Evolutionary conservation across 2,113 vertebrate genomes (phyloP).

Genomic region (Antigone vipio): DNA sequence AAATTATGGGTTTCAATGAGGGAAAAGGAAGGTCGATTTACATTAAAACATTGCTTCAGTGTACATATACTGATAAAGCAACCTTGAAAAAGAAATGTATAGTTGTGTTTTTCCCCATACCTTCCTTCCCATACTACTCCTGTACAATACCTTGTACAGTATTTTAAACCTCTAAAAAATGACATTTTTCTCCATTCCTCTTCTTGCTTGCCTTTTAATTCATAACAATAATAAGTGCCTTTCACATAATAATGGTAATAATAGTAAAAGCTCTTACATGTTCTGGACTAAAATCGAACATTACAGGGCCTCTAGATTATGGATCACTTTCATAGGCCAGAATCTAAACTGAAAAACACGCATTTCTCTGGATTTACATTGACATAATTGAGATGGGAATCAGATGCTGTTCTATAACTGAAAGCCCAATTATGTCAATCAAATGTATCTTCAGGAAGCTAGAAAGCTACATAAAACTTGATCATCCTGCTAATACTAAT

Average conservation of each 20-base stretch:
- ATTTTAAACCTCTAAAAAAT: background rate
- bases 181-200: background rate
- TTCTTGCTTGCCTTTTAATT: background rate
- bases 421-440: slow-evolving; percentile 55
- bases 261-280: background rate
- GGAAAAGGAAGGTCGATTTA: background rate
- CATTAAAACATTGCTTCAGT: background rate
- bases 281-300: background rate
- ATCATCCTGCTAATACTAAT: slow-evolving; percentile 51
- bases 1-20: background rate
- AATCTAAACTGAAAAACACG: background rate
- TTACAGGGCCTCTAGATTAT: background rate
- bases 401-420: slow-evolving; percentile 33
- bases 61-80: background rate
- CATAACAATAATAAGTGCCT: background rate
- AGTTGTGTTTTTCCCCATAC: background rate
- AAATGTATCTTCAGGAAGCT: slow-evolving; percentile 49
- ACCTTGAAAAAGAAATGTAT: background rate
- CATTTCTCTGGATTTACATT: slow-evolving; percentile 2
- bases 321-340: background rate
- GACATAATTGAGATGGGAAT: background rate
- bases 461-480: slow-evolving; percentile 15
- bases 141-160: background rate
- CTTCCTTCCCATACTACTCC: background rate
- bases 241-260: background rate